A percentile compares a stretch with the other conserved stretches of the same genome.
phyloP scores from a whole-genome alignment of 2,888 invertebrate species.

The Acleris laterana region DNA sequence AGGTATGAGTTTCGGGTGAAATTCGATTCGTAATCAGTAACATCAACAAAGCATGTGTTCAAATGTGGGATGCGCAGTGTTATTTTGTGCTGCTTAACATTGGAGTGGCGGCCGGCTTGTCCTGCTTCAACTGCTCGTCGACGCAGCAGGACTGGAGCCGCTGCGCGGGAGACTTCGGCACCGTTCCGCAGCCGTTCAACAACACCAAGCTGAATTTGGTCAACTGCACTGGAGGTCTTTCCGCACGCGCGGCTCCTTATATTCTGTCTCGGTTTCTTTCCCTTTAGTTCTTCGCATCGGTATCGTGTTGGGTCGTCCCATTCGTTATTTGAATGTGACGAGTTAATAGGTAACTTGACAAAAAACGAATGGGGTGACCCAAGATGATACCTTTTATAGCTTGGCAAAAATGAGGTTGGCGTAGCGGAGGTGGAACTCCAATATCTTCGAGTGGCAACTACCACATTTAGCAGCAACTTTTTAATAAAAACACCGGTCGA shows the following conservation, averaged over 20 bases:
- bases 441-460: too few species aligned
- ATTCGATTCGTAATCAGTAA: background rate
- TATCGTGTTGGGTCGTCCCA: too few species aligned
- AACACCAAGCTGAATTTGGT: slow-evolving; percentile 53
- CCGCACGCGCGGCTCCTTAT: background rate
- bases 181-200: slow-evolving; percentile 53
- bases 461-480: too few species aligned
- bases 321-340: too few species aligned
- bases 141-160: slow-evolving; percentile 54
- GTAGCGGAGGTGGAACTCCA: too few species aligned
- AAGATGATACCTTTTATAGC: too few species aligned
- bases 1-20: slow-evolving; percentile 20
- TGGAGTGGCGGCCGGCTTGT: slow-evolving; percentile 44
- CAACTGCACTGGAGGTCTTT: slow-evolving; percentile 69
- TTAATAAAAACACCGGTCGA: too few species aligned
- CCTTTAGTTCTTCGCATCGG: background rate
- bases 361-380: too few species aligned
- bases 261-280: slow-evolving; percentile 2
- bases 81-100: slow-evolving; percentile 25
- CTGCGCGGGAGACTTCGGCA: slow-evolving; percentile 64
- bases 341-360: too few species aligned
- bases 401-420: background rate
- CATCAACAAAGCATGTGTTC: slow-evolving; percentile 15
- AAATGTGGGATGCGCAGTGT: slow-evolving; percentile 31
- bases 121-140: slow-evolving; percentile 72